Evolutionary conservation across 2,797 vertebrate species (phyloP).

Genomic region (Steatocranus sp.): DNA sequence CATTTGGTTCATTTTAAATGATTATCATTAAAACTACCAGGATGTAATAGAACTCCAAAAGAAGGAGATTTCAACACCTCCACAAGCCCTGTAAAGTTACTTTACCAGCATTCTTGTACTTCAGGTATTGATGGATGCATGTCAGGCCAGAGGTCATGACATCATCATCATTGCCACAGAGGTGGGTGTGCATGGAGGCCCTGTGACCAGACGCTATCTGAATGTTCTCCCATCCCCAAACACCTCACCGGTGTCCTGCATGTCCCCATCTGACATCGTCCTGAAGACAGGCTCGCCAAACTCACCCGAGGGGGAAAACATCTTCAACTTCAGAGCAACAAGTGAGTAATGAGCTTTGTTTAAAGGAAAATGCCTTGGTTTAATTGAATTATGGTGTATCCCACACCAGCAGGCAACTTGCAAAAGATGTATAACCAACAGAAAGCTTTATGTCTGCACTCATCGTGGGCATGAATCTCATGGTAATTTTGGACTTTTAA

Average conservation of each 20-base stretch:
- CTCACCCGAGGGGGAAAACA: conserved; percentile 52
- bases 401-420: neutral
- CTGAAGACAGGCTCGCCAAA: conserved; percentile 68
- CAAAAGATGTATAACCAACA: no score
- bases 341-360: conserved; percentile 5
- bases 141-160: conserved; percentile 62
- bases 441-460: no score
- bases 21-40: neutral
- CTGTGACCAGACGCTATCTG: conserved; percentile 58
- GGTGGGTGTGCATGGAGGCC: conserved; percentile 35
- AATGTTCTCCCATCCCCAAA: conserved; percentile 60
- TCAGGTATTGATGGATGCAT: conserved; percentile 69
- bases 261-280: conserved; percentile 76
- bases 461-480: no score
- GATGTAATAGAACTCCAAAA: neutral
- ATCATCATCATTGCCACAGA: conserved; percentile 76
- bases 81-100: neutral
- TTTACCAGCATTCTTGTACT: neutral
- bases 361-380: neutral
- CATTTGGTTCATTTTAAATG: neutral
- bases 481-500: no score
- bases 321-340: conserved; percentile 69
- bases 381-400: neutral
- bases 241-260: conserved; percentile 67
- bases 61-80: neutral